Base-by-base conservation (phyloP, 2,113 vertebrate genomes). In the Antigone vipio region DNA sequence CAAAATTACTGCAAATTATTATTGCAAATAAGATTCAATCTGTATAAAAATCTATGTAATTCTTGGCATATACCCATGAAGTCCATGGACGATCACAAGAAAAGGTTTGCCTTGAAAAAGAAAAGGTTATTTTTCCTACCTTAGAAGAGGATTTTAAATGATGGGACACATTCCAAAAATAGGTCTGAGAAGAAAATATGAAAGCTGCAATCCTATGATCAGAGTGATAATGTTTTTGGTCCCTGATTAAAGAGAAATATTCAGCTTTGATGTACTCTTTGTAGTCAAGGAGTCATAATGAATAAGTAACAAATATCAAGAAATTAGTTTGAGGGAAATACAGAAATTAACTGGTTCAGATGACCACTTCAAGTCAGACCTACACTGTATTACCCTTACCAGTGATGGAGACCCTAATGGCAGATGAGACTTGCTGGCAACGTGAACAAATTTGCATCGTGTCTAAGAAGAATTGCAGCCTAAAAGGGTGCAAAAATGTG, bases 161-260 rank as follows among this genome's bases (percentile, higher is more conserved):
- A 62, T 87, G 69, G 60, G 66, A 84, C 30, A 38, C 40, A 50
- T 85, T 95, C 95, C 95, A 96, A 92, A 45, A 91, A 87, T 30
- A 84, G 44, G 80, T 63, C 52, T 75, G 73, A 89, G 59, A 87
- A 72, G 79, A 75, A 92, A 80, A 92, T 68, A 52, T 34, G 80
- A 96, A 78, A 79, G 76, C 84, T 85, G 49, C 35, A 76, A 21
- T 85, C 32, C 76, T 86, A 9, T 82, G 91, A 97, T 92, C 89
- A 91, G 92, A 93, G 92, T 62, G 89, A 91, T 91, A 81, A 94
- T 73, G 38, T 2, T 78, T 96, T 91, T 71, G 53, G 86, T 89
- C 53, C 53, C 49, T 87, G 91, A 97, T 96, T 95, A 96, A 96
- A 97, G 94, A 58, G 88, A 93, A 93, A 87, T 64, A 71, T 20